A percentile compares a stretch with the other conserved stretches of the same genome.
phyloP scores from a whole-genome alignment of 2,113 vertebrate genomes.

The Microtus oregoni region DNA sequence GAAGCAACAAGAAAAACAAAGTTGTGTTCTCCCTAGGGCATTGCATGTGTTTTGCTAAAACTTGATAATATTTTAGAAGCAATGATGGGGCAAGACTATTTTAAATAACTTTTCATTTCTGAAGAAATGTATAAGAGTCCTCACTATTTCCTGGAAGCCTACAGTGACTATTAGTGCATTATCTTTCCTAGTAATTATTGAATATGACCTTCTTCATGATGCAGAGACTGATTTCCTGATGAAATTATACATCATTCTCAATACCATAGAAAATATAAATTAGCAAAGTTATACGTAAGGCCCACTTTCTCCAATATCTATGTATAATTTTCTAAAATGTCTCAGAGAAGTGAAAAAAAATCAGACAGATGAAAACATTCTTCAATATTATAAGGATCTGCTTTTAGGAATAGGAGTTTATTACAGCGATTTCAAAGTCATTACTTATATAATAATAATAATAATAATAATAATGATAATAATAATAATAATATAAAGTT shows the following conservation, averaged over 20 bases:
- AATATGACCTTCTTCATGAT: not conserved
- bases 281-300: not conserved
- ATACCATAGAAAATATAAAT: not conserved
- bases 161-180: not conserved
- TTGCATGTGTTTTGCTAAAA: not conserved
- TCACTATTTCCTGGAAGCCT: not conserved
- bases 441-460: not conserved
- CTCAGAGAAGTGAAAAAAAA: not conserved
- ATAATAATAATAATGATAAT: too few relatives aligned
- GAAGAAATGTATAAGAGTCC: not conserved
- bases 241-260: not conserved
- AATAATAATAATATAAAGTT: not conserved
- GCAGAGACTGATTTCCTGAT: not conserved
- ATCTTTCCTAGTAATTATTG: not conserved
- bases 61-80: not conserved
- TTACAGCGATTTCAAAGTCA: not conserved
- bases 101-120: not conserved
- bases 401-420: not conserved
- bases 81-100: not conserved
- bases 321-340: not conserved
- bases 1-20: slow-evolving; percentile 40
- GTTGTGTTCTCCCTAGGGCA: not conserved
- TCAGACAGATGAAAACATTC: not conserved
- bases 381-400: not conserved
- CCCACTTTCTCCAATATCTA: not conserved